Conservation (phyloP, 2,888 invertebrate genomes). For the Ophion costatus region DNA sequence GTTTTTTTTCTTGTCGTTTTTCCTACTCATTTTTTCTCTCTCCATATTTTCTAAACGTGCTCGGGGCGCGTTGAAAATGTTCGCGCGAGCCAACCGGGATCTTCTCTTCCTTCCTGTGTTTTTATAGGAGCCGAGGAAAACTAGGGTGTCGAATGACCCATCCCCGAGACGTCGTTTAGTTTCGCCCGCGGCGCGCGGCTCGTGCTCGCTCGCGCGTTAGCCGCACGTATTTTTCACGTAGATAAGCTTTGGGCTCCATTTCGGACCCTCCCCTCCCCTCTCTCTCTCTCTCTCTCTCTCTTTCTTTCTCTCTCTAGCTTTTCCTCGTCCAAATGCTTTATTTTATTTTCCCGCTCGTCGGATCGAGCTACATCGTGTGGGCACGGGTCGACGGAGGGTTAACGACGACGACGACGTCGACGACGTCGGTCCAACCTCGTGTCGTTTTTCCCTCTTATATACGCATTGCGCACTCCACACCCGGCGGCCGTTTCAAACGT, state of each 20-base stretch:
- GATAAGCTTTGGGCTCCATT: conserved; percentile 66
- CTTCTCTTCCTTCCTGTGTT: conserved; percentile 68
- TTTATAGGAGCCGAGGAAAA: conserved; percentile 69
- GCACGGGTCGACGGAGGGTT: conserved; percentile 49
- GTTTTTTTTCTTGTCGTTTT: conserved; percentile 7
- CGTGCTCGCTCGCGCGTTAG: conserved; percentile 53
- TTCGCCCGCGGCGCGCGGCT: conserved; percentile 55
- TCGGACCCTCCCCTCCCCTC: conserved; percentile 39
- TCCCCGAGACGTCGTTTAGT: conserved; percentile 48
- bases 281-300: conserved; percentile 40
- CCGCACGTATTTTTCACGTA: conserved; percentile 66
- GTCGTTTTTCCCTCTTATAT: conserved; percentile 54
- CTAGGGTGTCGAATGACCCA: conserved; percentile 68
- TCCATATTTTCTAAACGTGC: conserved; percentile 24
- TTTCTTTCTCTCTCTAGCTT: background rate
- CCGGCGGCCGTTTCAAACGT: conserved; percentile 49
- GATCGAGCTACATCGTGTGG: conserved; percentile 45
- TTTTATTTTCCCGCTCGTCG: conserved; percentile 59
- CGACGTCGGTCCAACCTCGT: conserved; percentile 51
- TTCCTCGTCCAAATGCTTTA: conserved; percentile 43
- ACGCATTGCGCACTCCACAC: conserved; percentile 50
- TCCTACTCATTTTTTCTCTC: background rate
- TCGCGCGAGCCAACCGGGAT: conserved; percentile 37
- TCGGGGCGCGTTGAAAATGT: conserved; percentile 8
- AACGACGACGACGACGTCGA: conserved; percentile 46